Base-by-base conservation (phyloP, 2,797 vertebrate genomes). In the Mus minutoides region DNA sequence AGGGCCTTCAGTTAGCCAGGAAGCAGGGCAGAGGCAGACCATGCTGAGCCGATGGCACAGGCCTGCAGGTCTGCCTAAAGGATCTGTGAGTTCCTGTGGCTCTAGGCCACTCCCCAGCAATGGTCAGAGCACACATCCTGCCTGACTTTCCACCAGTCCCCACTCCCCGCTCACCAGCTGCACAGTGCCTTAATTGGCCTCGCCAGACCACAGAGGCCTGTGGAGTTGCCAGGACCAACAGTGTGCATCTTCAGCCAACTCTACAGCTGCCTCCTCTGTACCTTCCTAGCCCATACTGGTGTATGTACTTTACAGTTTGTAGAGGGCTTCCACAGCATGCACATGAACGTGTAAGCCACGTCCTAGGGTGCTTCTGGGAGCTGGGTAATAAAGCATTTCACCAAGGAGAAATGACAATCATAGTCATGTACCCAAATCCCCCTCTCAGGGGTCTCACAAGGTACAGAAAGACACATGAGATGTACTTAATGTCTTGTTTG, bases 121-220 rank as follows among this genome's bases (percentile, higher is more conserved):
- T 86, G 85, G 52, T 94, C 93, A 96, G 96, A 92, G 90, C 96
- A 96, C 93, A 95, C 62, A 94, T 77, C 88, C 73, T 79, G 92
- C 95, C 29, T 79, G 78, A 82, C n/a, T 87, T 90, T 71, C 93
- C 62, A 14, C 80, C 31, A 21, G 46, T 67, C 85, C 40, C 88
- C 90, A 77, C 92, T 83, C 56, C 6, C 92, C 62, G 52, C 90
- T 90, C 76, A 90, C 96, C 92, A 95, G 92, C 95, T 97, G 95
- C 94, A 89, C 19, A 12, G 79, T 14, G 67, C 75, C 82, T 69
- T 26, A 54, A 52, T 46, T 6, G 8, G 84, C 64, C 77, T 90
- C 80, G 96, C 95, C 94, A 96, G 92, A 92, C 93, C 94, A n/a
- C 93, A 93, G 88, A 76, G 77, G 76, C 54, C 0, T 19, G n/a